These are phyloP conservation scores for Montipora sp. DNA, from an alignment of 64 coral and sea anemone genomes.

Conservation along the genomic window DNA sequence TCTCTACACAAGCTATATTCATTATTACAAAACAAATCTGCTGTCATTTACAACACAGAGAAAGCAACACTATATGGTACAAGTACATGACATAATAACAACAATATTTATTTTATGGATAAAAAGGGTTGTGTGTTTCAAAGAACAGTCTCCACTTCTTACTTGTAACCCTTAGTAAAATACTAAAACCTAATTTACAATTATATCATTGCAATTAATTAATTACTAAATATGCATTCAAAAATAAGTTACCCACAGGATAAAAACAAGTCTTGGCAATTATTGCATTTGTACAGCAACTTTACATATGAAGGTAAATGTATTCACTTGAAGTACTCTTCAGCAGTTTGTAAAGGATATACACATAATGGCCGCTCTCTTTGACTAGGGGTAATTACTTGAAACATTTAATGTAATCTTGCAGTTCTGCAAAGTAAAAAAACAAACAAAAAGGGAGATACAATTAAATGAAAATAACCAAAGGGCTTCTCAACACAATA, in stretches of 20 bases:
- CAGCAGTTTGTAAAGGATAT: background rate
- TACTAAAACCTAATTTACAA: slow-evolving; percentile 48
- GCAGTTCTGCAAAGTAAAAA: slow-evolving; percentile 2
- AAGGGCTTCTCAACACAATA: background rate
- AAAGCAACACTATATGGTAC: slow-evolving; percentile 20
- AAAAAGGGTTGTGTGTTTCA: slow-evolving; percentile 29
- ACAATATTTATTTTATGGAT: background rate
- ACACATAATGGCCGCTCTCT: background rate
- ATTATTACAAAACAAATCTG: background rate
- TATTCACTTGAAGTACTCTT: slow-evolving; percentile 10
- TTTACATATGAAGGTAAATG: background rate
- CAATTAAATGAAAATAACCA: background rate
- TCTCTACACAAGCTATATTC: too few species aligned
- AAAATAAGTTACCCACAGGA: slow-evolving; percentile 57
- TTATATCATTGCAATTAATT: slow-evolving; percentile 47
- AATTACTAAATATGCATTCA: slow-evolving; percentile 43
- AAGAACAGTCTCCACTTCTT: slow-evolving; percentile 18
- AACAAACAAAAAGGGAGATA: background rate
- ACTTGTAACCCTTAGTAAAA: slow-evolving; percentile 49
- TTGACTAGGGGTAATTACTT: background rate
- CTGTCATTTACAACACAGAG: background rate
- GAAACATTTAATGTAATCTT: slow-evolving; percentile 15
- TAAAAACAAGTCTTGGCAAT: slow-evolving; percentile 29
- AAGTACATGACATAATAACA: background rate
- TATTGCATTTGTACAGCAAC: slow-evolving; percentile 31